Evolutionary conservation across 2,888 invertebrate genomes (phyloP), one percentile per base, ranked within the genome.

Genomic region (Chymomyza fuscimana): DNA sequence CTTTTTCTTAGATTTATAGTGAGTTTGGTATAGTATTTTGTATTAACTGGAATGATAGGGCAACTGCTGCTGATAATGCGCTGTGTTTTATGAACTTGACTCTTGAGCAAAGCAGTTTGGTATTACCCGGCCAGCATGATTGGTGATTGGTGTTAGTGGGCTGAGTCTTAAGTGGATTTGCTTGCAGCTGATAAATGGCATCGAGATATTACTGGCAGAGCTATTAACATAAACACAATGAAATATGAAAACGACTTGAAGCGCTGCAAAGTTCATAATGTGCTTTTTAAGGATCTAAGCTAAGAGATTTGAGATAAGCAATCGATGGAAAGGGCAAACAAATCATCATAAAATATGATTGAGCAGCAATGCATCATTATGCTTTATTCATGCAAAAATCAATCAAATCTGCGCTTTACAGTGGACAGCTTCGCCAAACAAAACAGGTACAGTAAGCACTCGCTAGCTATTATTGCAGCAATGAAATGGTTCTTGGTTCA

Each of bases 161-260:
- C 65, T 54, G 22, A 63, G 70, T 65, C 71, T 75, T 67, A 71
- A 75, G 75, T 75, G 74, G 67, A 67, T 75, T 74, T 71, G 51
- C 67, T 74, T 71, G 74, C 67, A 71, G 65, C 74, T 75, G 74
- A 75, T 74, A 75, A 75, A 75, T 74, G 74, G 72, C 67, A 54
- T 62, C 67, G 63, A 67, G 51, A 54, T 54, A 19, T 4, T n/a
- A 22, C 19, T 22, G 54, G n/a, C n/a, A 60, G 32, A 36, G 36
- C 36, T 15, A 60, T 10, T 36, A 58, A 58, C 22, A 58, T 25
- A 22, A n/a, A 73, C 64, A 68, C 72, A 75, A 72, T 75, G 72
- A 75, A 76, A 67, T 75, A 75, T 72, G 72, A 75, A 68, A 75
- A 19, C 10, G 25, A 59, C 22, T n/a, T 59, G 29, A 59, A 59